Percentiles rank a stretch among this genome's conserved stretches.
Conservation (phyloP, 2,113 vertebrate species). For the Labeo catla region DNA sequence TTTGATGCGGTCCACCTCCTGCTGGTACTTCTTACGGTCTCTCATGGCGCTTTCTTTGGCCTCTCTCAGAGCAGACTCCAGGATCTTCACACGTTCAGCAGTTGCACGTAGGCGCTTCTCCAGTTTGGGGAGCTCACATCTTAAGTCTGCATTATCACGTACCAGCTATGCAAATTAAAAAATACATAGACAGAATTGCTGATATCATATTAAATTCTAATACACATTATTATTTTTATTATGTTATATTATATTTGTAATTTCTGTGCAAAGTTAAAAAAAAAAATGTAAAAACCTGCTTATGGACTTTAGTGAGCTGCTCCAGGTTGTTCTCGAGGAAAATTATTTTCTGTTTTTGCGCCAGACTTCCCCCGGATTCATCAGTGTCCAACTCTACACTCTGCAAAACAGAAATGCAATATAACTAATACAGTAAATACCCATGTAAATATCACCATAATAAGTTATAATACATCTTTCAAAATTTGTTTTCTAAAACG, state of each 20-base stretch:
- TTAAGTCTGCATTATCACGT: constrained; percentile 89
- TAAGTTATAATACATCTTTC: too few relatives aligned
- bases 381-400: constrained; percentile 86
- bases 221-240: neutral
- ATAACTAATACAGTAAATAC: too few relatives aligned
- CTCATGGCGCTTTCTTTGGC: constrained; percentile 89
- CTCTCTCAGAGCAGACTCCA: constrained; percentile 86
- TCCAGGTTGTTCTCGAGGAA: constrained; percentile 92
- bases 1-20: constrained; percentile 92
- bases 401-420: constrained; percentile 62
- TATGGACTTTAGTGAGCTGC: constrained; percentile 91
- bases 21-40: constrained; percentile 88
- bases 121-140: constrained; percentile 90
- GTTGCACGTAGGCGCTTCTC: constrained; percentile 89
- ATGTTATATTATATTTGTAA: neutral
- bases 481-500: neutral
- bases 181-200: neutral
- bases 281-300: constrained; percentile 76
- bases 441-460: too few relatives aligned
- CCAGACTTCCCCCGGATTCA: constrained; percentile 85
- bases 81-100: constrained; percentile 85
- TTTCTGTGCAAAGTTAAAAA: neutral
- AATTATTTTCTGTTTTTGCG: constrained; percentile 91
- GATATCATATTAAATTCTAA: neutral
- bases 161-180: constrained; percentile 74